These are phyloP conservation scores for Anseranas semipalmata DNA, from an alignment of 2,113 vertebrate genomes.

Conservation along the genomic window DNA sequence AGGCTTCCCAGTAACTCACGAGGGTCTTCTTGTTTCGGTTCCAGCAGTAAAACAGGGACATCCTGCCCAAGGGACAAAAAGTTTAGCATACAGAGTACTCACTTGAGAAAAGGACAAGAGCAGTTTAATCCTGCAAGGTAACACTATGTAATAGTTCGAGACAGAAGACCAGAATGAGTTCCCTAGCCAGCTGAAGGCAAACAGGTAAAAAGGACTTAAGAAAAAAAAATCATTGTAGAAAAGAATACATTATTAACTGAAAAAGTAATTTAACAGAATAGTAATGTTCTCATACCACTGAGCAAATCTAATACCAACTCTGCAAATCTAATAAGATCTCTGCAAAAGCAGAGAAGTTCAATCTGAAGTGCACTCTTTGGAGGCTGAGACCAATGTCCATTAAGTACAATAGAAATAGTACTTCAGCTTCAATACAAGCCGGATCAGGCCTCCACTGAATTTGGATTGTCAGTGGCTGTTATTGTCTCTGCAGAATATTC, in stretches of 20 bases:
- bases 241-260: slow-evolving; percentile 36
- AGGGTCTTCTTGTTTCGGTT: neutral
- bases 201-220: neutral
- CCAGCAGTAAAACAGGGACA: neutral
- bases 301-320: slow-evolving; percentile 43
- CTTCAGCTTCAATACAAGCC: neutral
- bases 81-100: neutral
- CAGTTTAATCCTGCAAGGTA: neutral
- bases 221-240: slow-evolving; percentile 25
- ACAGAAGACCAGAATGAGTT: neutral
- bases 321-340: slow-evolving; percentile 29
- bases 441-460: neutral
- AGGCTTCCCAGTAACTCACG: neutral
- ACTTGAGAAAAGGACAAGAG: neutral
- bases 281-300: slow-evolving; percentile 16
- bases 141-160: neutral
- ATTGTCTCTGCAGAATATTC: neutral
- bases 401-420: slow-evolving; percentile 8
- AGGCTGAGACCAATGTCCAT: neutral
- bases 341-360: slow-evolving; percentile 26
- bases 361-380: neutral
- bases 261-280: slow-evolving; percentile 54
- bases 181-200: neutral
- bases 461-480: neutral
- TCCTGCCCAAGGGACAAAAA: neutral